These are phyloP conservation scores for Neofelis nebulosa DNA, from an alignment of 2,113 vertebrate genomes.

Conservation along the genomic window DNA sequence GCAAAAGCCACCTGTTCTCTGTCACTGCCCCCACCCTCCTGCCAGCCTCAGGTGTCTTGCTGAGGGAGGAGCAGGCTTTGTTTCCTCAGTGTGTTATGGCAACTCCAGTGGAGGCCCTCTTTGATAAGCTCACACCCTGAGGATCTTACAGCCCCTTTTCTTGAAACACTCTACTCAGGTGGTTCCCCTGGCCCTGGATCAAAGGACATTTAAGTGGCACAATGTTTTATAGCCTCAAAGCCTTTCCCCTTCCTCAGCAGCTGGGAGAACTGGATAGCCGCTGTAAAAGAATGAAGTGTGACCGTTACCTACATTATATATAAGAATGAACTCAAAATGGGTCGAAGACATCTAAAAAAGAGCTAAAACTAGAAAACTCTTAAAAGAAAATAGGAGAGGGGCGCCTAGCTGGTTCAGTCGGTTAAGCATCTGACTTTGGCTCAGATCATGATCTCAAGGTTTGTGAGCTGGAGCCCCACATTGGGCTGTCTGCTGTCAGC, in stretches of 20 bases:
- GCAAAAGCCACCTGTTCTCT: not conserved
- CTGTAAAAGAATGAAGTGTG: not conserved
- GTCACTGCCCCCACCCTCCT: not conserved
- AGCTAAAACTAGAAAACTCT: not conserved
- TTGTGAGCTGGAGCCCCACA: no score
- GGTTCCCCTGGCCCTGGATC: not conserved
- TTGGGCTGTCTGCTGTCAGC: no score
- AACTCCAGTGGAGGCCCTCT: not conserved
- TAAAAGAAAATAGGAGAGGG: not conserved
- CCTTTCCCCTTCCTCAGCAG: not conserved
- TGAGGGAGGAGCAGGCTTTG: not conserved
- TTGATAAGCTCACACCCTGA: not conserved
- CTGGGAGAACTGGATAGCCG: not conserved
- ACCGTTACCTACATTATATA: not conserved
- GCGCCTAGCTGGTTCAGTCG: no score
- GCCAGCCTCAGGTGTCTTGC: not conserved
- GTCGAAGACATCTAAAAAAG: not conserved
- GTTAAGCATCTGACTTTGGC: no score
- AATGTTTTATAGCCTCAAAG: not conserved
- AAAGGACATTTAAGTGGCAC: slow-evolving; percentile 4
- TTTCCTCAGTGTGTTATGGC: not conserved
- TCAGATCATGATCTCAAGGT: no score
- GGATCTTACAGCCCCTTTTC: not conserved
- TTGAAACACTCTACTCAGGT: not conserved
- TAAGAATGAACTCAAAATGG: not conserved